phyloP scores from a whole-genome alignment of 2,888 invertebrate species.

The Apomyelois bistriatella region DNA sequence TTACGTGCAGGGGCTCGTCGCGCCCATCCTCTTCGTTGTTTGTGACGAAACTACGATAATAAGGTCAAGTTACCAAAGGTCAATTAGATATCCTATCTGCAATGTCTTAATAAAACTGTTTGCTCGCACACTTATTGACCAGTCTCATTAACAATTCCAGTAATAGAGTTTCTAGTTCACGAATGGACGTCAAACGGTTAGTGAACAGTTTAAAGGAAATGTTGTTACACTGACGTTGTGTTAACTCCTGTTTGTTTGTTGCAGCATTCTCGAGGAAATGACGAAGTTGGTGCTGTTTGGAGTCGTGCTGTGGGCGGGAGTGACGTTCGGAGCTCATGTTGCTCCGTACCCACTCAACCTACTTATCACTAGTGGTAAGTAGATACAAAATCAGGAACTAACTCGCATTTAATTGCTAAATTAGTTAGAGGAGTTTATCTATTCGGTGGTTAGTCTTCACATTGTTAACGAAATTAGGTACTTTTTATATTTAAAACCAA shows the following conservation, averaged over 20 bases:
- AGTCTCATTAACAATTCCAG: conserved; percentile 45
- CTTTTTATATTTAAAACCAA: too few species aligned
- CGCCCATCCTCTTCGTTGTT: conserved; percentile 19
- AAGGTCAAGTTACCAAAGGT: conserved; percentile 50
- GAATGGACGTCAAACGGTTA: conserved; percentile 37
- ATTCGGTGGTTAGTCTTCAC: too few species aligned
- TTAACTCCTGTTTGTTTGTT: conserved; percentile 36
- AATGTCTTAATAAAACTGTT: conserved; percentile 53
- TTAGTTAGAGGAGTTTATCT: neutral
- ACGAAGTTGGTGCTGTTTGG: conserved; percentile 70
- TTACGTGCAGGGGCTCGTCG: conserved; percentile 51
- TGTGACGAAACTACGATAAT: conserved; percentile 37
- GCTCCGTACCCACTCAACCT: conserved; percentile 70
- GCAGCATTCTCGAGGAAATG: conserved; percentile 75
- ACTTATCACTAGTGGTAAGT: conserved; percentile 55
- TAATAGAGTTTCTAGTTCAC: conserved; percentile 30
- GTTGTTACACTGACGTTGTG: neutral
- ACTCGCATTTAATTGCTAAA: too few species aligned
- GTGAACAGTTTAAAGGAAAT: conserved; percentile 33
- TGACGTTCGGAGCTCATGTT: conserved; percentile 66
- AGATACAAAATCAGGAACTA: neutral
- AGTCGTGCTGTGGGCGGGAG: conserved; percentile 69
- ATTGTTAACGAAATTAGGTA: too few species aligned
- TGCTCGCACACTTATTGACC: conserved; percentile 40
- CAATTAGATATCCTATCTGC: conserved; percentile 49